Evolutionary conservation across 2,888 invertebrate species (phyloP).

Genomic region (Cataglyphis rosenhaueri): DNA sequence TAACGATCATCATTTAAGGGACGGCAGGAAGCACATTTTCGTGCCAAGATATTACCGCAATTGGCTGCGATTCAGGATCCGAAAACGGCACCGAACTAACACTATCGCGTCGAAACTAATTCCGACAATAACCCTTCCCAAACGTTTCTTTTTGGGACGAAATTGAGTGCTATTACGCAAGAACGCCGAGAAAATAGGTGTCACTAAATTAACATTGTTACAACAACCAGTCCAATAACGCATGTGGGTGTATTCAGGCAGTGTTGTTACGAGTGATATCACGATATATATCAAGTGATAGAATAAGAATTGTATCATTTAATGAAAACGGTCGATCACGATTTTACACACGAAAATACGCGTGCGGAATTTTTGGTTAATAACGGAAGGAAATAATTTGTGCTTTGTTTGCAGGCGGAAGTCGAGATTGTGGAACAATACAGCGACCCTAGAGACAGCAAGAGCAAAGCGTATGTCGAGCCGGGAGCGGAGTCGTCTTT

Average conservation of each 20-base stretch:
- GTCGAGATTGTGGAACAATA: constrained; percentile 91
- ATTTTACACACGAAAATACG: not conserved
- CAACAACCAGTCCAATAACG: constrained; percentile 47
- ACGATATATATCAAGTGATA: not conserved
- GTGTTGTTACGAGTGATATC: not conserved
- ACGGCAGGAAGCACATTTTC: constrained; percentile 58
- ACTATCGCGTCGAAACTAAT: constrained; percentile 66
- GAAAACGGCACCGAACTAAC: constrained; percentile 62
- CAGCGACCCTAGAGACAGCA: constrained; percentile 90
- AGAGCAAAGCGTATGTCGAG: constrained; percentile 83
- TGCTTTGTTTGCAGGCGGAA: constrained; percentile 84
- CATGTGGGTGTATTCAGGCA: not conserved
- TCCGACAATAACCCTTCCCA: constrained; percentile 70
- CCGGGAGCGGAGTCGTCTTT: constrained; percentile 84
- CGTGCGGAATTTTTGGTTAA: not conserved
- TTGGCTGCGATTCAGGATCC: constrained; percentile 67
- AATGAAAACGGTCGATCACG: constrained; percentile 13
- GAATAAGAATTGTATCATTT: constrained; percentile 3
- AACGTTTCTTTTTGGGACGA: constrained; percentile 59
- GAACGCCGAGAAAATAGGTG: constrained; percentile 29
- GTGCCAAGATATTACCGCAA: constrained; percentile 71
- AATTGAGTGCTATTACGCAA: constrained; percentile 57
- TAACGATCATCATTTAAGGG: constrained; percentile 64
- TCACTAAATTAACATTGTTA: constrained; percentile 67
- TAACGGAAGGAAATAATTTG: constrained; percentile 64